Conservation (phyloP, 2,113 vertebrate genomes). For the Tringa solitaria region DNA sequence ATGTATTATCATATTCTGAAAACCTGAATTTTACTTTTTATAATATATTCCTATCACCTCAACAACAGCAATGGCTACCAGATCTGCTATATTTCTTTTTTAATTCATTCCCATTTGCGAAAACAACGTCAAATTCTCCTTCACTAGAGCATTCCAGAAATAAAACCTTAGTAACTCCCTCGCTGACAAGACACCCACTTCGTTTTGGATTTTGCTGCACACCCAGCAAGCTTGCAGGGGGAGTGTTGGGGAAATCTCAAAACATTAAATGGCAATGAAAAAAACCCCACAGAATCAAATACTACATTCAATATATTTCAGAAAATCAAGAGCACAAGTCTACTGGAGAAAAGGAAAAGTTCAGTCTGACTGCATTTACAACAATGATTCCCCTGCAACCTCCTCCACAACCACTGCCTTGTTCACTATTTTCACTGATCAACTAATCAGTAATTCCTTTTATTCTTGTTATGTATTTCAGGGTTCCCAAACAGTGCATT, state of each 20-base stretch:
- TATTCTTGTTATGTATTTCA: not conserved
- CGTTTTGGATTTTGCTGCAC: not conserved
- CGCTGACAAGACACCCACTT: not conserved
- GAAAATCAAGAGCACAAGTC: not conserved
- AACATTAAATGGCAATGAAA: not conserved
- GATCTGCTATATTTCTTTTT: not conserved
- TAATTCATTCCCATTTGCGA: not conserved
- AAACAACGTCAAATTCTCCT: not conserved
- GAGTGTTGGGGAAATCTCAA: not conserved
- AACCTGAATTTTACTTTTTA: not conserved
- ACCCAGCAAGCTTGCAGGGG: not conserved
- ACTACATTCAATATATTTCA: not conserved
- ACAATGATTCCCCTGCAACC: not conserved
- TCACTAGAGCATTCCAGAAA: not conserved
- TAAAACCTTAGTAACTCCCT: not conserved
- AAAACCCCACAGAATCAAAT: accelerated
- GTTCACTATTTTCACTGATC: not conserved
- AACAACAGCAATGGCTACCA: not conserved
- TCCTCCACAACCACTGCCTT: not conserved
- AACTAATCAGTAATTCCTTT: not conserved
- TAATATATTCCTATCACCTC: not conserved
- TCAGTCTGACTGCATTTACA: not conserved
- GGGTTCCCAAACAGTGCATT: not conserved
- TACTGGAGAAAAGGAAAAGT: not conserved
- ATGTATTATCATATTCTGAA: not conserved